Evolutionary conservation across 2,797 vertebrate genomes (phyloP).

Genomic region (Sandelia bainsii): DNA sequence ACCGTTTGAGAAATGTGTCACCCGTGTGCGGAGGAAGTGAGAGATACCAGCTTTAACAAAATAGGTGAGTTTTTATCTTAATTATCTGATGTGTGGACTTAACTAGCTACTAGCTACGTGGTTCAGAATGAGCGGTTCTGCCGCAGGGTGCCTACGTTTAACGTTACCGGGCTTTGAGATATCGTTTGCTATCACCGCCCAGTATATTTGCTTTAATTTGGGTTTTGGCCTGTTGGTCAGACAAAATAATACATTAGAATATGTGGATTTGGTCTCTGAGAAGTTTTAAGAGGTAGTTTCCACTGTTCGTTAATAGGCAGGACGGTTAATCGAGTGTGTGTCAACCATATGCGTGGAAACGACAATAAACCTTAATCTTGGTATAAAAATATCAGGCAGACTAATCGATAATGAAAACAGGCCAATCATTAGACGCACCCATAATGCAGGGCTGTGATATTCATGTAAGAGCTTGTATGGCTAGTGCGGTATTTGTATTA

Average conservation of each 20-base stretch:
- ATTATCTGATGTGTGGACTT: not conserved
- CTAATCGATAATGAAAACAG: not conserved
- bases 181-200: conserved; percentile 31
- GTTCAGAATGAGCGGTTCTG: conserved; percentile 5
- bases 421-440: not conserved
- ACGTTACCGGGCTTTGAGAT: conserved; percentile 36
- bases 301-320: not conserved
- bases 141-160: conserved; percentile 41
- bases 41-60: conserved; percentile 62
- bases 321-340: not conserved
- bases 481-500: not conserved
- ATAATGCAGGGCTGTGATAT: not conserved
- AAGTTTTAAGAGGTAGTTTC: not conserved
- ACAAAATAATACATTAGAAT: not conserved
- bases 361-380: not conserved
- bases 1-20: conserved; percentile 78
- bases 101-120: conserved; percentile 3
- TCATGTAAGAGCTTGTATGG: not conserved
- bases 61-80: conserved; percentile 65
- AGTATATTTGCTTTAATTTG: not conserved
- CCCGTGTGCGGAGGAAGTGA: conserved; percentile 62
- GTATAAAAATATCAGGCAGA: not conserved
- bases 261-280: too few relatives aligned
- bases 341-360: not conserved
- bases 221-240: not conserved